Conservation (phyloP, 2,888 invertebrate genomes). For the Tryphoninae sp. region DNA sequence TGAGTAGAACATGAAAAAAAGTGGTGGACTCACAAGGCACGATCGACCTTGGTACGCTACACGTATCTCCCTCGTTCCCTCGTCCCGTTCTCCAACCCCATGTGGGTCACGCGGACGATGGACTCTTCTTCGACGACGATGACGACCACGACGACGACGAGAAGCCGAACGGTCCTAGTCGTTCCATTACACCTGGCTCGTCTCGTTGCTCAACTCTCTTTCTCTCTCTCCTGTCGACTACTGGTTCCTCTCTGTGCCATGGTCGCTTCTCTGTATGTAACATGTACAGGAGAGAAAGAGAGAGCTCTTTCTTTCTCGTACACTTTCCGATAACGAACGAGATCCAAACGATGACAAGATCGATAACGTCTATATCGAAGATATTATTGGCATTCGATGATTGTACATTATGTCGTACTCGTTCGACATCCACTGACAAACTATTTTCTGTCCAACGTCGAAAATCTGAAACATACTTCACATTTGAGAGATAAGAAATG, state of each 20-base stretch:
- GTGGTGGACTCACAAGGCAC: constrained; percentile 66
- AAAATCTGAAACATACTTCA: no score
- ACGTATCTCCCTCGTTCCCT: constrained; percentile 62
- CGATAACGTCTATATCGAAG: background rate
- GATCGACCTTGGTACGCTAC: constrained; percentile 73
- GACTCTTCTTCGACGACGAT: constrained; percentile 34
- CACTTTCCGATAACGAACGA: constrained; percentile 3
- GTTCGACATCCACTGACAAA: no score
- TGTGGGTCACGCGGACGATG: constrained; percentile 67
- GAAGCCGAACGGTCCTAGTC: background rate
- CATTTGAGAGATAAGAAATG: no score
- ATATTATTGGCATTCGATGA: no score
- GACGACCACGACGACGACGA: background rate
- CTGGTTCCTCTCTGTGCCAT: no score
- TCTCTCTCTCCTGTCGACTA: no score
- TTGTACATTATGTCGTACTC: no score
- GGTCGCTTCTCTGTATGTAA: background rate
- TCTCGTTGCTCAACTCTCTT: constrained; percentile 1
- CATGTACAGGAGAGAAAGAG: background rate
- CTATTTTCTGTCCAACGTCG: no score
- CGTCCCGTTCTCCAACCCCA: constrained; percentile 47
- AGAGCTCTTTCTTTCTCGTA: background rate
- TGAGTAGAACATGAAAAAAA: constrained; percentile 52
- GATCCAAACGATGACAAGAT: background rate
- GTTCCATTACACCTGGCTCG: background rate